Evolutionary conservation across 1,140 invertebrate genomes (phyloP).

Genomic region (Halyomorpha halys): DNA sequence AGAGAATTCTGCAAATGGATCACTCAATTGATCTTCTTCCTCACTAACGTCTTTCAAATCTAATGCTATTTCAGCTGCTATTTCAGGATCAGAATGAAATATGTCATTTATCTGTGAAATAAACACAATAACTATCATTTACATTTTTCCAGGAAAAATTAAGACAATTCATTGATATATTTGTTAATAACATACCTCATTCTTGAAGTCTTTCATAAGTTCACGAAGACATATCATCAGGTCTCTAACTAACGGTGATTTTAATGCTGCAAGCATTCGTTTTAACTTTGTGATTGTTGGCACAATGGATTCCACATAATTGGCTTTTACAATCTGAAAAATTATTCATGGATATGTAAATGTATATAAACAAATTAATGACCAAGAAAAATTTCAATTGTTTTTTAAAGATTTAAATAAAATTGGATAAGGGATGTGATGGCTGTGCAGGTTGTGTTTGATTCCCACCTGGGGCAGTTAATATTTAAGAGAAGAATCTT

Average conservation of each 20-base stretch:
- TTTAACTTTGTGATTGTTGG: constrained; percentile 47
- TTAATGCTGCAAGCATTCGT: constrained; percentile 37
- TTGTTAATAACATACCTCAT: constrained; percentile 34
- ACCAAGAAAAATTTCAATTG: too few relatives aligned
- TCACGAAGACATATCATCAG: constrained; percentile 39
- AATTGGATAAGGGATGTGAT: too few relatives aligned
- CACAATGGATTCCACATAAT: constrained; percentile 46
- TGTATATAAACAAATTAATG: constrained; percentile 33
- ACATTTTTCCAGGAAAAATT: too few relatives aligned
- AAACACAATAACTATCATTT: not conserved
- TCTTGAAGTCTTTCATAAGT: constrained; percentile 45
- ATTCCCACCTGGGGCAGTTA: too few relatives aligned
- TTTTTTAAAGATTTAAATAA: too few relatives aligned
- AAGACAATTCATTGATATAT: not conserved
- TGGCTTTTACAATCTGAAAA: constrained; percentile 40
- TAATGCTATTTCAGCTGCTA: not conserved
- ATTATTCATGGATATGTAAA: constrained; percentile 27
- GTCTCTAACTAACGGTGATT: constrained; percentile 36
- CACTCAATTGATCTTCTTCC: too few relatives aligned
- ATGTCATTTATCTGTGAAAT: not conserved
- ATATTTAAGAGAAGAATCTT: too few relatives aligned
- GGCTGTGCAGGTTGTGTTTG: too few relatives aligned
- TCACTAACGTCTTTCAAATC: not conserved
- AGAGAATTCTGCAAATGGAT: too few relatives aligned
- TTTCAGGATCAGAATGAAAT: not conserved